Base-by-base conservation (phyloP, 2,113 vertebrate genomes). In the Eonycteris spelaea region DNA sequence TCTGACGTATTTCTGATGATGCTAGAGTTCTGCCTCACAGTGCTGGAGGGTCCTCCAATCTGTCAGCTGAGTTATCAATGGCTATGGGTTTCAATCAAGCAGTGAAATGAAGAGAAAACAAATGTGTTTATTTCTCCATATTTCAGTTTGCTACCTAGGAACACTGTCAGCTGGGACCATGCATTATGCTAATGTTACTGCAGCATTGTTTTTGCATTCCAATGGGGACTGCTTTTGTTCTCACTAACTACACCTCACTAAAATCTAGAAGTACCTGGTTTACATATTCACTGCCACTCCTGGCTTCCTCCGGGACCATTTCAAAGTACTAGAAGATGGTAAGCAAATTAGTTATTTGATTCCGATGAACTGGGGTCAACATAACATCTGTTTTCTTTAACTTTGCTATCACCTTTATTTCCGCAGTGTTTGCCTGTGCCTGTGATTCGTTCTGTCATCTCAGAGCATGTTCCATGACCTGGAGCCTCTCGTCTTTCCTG, bases 281-380 rank as follows among this genome's bases (percentile, higher is more conserved):
- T 93, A 90, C 74, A 95, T 68, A 63, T 83, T 93, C 92, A 43
- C 67, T 95, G 35, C 68, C 45, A 38, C 38, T 95, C 38, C 68
- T 74, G 78, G 35, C 83, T 96, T 97, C 92, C 90, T 95, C 5
- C 0, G 92, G 95, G 93, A 95, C 43, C 6, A 70, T 96, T 97
- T 96, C 57, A 91, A 93, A 97, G 48, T 38, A 74, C 26, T 88
- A 53, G 83, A 95, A 16, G 65, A 63, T 7, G 40, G 80, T 93
- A 86, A 97, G 77, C 90, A 96, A 94, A 92, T 93, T 93, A 96
- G 86, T 63, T 92, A 84, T 80, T 94, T 95, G 82, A 95, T 96
- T 97, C 71, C 5, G 2, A 67, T 80, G 95, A 97, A 75, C 51
- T 40, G 48, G 92, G 86, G 90, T 97, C 91, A 87, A 33, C 15